Conservation (phyloP, 2,797 vertebrate species). For the Sylvia borin region DNA sequence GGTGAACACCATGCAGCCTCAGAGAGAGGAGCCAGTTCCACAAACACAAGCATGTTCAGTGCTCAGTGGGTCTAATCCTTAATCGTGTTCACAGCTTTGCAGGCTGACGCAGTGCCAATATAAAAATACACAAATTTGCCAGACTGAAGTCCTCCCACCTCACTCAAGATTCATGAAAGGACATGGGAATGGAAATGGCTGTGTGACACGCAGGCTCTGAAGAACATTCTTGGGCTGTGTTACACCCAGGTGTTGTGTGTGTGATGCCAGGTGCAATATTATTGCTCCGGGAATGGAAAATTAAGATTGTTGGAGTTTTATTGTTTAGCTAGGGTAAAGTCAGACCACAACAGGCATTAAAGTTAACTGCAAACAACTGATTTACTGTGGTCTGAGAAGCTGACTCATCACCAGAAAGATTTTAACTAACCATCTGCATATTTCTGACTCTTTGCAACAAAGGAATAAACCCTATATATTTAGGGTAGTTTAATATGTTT, state of each 20-base stretch:
- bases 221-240: neutral
- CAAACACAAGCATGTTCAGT: fast-evolving
- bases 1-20: neutral
- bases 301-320: neutral
- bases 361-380: neutral
- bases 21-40: neutral
- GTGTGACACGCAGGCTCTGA: neutral
- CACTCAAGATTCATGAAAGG: neutral
- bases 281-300: neutral
- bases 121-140: neutral
- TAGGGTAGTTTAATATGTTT: neutral
- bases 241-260: neutral
- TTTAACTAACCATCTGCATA: slow-evolving; percentile 7
- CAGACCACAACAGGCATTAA: neutral
- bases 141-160: slow-evolving; percentile 18
- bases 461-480: neutral
- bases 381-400: neutral
- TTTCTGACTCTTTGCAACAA: neutral
- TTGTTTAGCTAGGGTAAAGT: neutral
- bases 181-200: neutral
- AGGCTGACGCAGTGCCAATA: neutral
- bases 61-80: neutral
- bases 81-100: neutral
- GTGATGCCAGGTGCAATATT: neutral
- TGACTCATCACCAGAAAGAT: neutral